A percentile compares a stretch with the other conserved stretches of the same genome.
Conservation (phyloP, 2,888 invertebrate genomes). For the Epistrophe eligans region DNA sequence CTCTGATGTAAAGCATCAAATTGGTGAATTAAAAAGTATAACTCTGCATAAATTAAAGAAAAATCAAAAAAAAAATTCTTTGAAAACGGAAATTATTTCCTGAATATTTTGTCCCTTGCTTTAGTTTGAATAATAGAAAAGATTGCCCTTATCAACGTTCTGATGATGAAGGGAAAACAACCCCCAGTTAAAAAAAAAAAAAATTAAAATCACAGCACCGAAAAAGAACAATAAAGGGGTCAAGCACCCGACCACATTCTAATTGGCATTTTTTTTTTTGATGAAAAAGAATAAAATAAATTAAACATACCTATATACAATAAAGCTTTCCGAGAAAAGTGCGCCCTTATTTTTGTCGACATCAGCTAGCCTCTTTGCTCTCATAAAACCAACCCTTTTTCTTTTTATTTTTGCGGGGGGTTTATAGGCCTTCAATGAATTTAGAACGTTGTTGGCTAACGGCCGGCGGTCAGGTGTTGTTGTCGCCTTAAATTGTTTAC, state of each 20-base stretch:
- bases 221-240: slow-evolving; percentile 65
- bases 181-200: background rate
- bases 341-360: slow-evolving; percentile 42
- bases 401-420: slow-evolving; percentile 4
- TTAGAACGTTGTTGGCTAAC: slow-evolving; percentile 31
- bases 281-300: slow-evolving; percentile 42
- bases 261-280: slow-evolving; percentile 61
- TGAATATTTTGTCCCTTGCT: slow-evolving; percentile 59
- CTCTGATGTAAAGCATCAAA: slow-evolving; percentile 56
- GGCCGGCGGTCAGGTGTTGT: slow-evolving; percentile 67
- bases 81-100: background rate
- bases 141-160: slow-evolving; percentile 15
- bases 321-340: slow-evolving; percentile 38
- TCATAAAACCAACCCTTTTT: slow-evolving; percentile 27
- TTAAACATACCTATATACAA: slow-evolving; percentile 3
- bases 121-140: slow-evolving; percentile 28
- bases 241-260: slow-evolving; percentile 72
- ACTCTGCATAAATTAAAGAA: slow-evolving; percentile 9
- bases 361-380: background rate
- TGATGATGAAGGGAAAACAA: slow-evolving; percentile 1
- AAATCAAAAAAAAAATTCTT: slow-evolving; percentile 9
- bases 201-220: background rate
- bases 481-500: slow-evolving; percentile 74
- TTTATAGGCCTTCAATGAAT: slow-evolving; percentile 45
- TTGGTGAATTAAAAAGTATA: slow-evolving; percentile 60